Percentiles rank a stretch among this genome's conserved stretches.
Conservation (phyloP, 2,888 invertebrate genomes). For the Scaptomyza caliginosa region DNA sequence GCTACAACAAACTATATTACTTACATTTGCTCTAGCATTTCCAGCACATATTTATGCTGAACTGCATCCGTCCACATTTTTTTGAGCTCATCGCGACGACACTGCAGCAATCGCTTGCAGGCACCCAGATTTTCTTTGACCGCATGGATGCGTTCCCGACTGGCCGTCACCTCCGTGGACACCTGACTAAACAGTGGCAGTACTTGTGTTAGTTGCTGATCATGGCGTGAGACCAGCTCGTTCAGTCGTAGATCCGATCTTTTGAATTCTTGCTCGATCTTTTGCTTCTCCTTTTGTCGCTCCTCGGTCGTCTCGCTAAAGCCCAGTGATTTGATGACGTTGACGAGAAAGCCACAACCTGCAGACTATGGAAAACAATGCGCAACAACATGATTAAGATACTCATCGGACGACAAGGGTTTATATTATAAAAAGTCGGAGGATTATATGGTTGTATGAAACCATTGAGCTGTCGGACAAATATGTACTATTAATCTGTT, state of each 20-base stretch:
- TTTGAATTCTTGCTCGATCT: constrained; percentile 96
- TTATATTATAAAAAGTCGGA: not conserved
- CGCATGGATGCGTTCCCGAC: constrained; percentile 89
- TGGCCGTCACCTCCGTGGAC: constrained; percentile 90
- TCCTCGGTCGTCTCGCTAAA: constrained; percentile 97
- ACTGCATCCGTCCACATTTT: constrained; percentile 97
- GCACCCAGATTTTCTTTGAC: constrained; percentile 93
- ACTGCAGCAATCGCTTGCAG: constrained; percentile 93
- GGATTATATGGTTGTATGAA: not conserved
- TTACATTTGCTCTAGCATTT: constrained; percentile 93
- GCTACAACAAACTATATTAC: constrained; percentile 4
- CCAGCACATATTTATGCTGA: constrained; percentile 96
- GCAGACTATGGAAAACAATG: constrained; percentile 87
- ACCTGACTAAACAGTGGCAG: constrained; percentile 90
- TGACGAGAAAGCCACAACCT: constrained; percentile 91
- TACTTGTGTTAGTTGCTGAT: constrained; percentile 91
- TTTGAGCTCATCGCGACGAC: constrained; percentile 95
- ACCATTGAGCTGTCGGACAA: no score
- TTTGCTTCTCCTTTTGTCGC: constrained; percentile 95
- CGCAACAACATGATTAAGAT: not conserved
- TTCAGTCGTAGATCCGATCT: constrained; percentile 95
- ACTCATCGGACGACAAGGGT: not conserved
- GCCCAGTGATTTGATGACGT: constrained; percentile 96
- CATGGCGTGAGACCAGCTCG: constrained; percentile 93
- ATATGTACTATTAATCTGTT: not conserved